These are phyloP conservation scores for Pseudochirops corinnae DNA, from an alignment of 2,797 vertebrate genomes.

Conservation along the genomic window DNA sequence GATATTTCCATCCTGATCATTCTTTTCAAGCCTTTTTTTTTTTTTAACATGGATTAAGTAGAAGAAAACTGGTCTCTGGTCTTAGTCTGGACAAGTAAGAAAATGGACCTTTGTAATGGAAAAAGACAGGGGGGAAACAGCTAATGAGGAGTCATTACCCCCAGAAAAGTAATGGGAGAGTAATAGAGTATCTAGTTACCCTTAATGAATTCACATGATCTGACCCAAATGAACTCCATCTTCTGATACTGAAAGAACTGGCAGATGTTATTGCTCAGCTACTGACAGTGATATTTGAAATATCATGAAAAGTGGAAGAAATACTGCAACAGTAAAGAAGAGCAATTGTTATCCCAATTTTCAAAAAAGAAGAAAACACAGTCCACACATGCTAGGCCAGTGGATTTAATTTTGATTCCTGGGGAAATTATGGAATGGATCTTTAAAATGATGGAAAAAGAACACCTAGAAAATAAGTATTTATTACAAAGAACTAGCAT, in stretches of 20 bases:
- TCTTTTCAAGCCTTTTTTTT: conserved; percentile 4
- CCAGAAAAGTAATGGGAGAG: background rate
- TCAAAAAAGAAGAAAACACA: background rate
- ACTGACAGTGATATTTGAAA: background rate
- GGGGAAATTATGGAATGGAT: background rate
- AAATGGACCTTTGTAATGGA: background rate
- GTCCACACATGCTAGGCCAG: background rate
- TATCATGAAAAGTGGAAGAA: background rate
- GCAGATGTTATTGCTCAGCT: background rate
- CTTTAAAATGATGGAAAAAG: background rate
- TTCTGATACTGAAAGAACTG: background rate
- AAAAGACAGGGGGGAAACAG: background rate
- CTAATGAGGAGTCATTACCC: background rate
- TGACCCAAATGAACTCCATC: background rate
- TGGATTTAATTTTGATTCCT: background rate
- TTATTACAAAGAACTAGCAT: too few species aligned
- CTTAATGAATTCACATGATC: background rate
- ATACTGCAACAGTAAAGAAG: background rate
- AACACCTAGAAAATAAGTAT: too few species aligned
- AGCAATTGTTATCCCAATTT: background rate
- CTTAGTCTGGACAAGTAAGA: background rate
- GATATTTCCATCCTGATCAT: background rate
- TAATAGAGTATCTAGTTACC: background rate
- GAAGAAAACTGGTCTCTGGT: background rate
- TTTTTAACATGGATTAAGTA: conserved; percentile 1